Evolutionary conservation across 1,140 invertebrate genomes (phyloP).

Genomic region (Bombus pascuorum): DNA sequence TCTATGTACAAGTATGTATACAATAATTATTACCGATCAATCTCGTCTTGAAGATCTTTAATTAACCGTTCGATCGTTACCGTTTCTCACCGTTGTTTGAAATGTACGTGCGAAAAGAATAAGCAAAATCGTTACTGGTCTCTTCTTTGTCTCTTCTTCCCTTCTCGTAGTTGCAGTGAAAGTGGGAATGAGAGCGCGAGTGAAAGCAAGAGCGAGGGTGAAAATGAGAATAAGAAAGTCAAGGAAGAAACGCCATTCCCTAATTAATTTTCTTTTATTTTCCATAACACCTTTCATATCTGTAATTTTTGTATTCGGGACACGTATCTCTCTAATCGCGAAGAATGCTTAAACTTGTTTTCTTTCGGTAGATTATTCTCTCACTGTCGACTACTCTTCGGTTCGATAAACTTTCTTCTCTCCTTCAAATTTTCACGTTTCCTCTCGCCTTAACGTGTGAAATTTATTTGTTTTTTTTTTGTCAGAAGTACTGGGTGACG

Average conservation of each 20-base stretch:
- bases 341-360: neutral
- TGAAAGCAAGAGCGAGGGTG: neutral
- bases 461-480: constrained; percentile 40
- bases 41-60: neutral
- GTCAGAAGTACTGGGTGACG: constrained; percentile 24
- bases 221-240: neutral
- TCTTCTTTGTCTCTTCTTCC: neutral
- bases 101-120: neutral
- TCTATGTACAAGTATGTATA: constrained; percentile 57
- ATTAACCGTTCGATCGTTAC: neutral
- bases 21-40: constrained; percentile 38
- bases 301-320: neutral
- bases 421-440: neutral
- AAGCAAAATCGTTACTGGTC: neutral
- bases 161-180: neutral
- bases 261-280: neutral
- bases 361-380: neutral
- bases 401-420: neutral
- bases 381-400: neutral
- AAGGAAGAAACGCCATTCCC: neutral
- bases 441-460: constrained; percentile 19
- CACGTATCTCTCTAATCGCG: neutral
- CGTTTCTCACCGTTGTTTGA: neutral
- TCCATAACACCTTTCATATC: neutral
- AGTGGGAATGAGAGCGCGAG: neutral